Conservation (phyloP, 2,797 vertebrate genomes). For the Lemur catta region DNA sequence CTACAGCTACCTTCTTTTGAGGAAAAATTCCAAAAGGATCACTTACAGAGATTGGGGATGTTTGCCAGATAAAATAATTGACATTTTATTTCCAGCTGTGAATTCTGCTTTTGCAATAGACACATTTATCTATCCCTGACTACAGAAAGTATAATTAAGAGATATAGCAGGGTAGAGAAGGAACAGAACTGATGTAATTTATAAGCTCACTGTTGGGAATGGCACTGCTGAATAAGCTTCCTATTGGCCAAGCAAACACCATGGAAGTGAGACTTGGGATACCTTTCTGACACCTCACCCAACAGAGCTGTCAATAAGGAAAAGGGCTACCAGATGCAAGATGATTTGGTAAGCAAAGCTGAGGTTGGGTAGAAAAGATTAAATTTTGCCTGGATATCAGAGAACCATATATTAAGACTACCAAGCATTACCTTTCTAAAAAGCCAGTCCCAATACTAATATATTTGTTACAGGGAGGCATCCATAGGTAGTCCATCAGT, state of each 20-base stretch:
- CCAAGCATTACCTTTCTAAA: not conserved
- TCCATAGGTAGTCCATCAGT: not conserved
- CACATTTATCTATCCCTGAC: not conserved
- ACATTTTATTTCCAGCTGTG: not conserved
- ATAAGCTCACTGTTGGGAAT: not conserved
- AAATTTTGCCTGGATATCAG: not conserved
- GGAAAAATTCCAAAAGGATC: not conserved
- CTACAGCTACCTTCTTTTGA: not conserved
- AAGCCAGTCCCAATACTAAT: not conserved
- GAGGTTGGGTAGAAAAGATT: not conserved
- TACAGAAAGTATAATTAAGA: not conserved
- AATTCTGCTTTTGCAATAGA: not conserved
- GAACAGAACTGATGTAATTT: not conserved
- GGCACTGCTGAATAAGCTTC: not conserved
- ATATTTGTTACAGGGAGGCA: not conserved
- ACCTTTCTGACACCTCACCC: not conserved
- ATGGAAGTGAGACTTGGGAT: not conserved
- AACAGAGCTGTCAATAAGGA: not conserved
- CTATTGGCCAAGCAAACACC: not conserved
- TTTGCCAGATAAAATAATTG: not conserved
- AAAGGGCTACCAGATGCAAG: not conserved
- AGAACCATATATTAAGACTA: not conserved
- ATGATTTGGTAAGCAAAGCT: not conserved
- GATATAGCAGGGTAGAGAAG: not conserved
- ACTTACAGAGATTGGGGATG: not conserved